phyloP scores from a whole-genome alignment of 2,888 invertebrate genomes.

The Tetragnatha montana region DNA sequence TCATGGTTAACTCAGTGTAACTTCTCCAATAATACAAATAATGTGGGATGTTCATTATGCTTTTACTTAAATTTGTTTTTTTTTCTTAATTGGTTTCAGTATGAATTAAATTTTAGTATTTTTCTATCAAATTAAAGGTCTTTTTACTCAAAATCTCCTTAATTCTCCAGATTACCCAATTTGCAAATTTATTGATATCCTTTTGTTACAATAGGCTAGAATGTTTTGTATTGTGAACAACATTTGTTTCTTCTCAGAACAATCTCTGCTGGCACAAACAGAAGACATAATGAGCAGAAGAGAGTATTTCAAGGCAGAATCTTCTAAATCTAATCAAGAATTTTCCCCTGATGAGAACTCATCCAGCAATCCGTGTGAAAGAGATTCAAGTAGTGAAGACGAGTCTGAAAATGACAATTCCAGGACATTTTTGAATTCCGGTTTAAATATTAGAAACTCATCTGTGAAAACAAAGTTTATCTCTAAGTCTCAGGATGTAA shows the following conservation, averaged over 20 bases:
- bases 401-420: conserved; percentile 19
- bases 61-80: too few species aligned
- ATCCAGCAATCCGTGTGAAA: conserved; percentile 14
- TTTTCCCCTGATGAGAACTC: not conserved
- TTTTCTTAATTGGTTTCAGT: too few species aligned
- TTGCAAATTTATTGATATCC: too few species aligned
- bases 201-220: too few species aligned
- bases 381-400: conserved; percentile 3
- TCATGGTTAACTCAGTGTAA: too few species aligned
- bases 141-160: too few species aligned
- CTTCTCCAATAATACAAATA: too few species aligned
- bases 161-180: too few species aligned
- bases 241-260: conserved; percentile 5
- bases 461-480: conserved; percentile 4
- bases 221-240: too few species aligned
- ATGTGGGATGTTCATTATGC: too few species aligned
- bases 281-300: conserved; percentile 27
- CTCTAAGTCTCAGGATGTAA: conserved; percentile 10
- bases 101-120: too few species aligned
- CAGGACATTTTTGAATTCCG: not conserved
- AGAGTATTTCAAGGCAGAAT: not conserved
- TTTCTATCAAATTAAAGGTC: too few species aligned
- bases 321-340: conserved; percentile 24
- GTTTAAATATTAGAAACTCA: not conserved
- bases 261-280: conserved; percentile 21